phyloP scores from a whole-genome alignment of 1,140 invertebrate species.

The Leptinotarsa defecta region DNA sequence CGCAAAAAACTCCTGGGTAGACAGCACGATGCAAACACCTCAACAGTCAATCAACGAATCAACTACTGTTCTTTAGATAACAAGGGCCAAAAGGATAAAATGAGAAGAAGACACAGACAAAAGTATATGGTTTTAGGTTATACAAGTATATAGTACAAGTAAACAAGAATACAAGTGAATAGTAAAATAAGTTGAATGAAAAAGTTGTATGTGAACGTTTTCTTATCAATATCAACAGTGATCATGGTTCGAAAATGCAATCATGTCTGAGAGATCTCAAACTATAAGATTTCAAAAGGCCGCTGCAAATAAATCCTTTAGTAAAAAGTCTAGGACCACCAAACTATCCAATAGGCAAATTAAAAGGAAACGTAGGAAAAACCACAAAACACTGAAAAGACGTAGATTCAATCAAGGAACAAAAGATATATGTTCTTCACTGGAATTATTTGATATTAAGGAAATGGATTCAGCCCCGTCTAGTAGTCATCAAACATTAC shows the following conservation, averaged over 20 bases:
- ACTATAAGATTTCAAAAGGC: background rate
- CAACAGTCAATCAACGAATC: too few species aligned
- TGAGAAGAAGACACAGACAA: too few species aligned
- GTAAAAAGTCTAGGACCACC: background rate
- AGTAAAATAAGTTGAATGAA: too few species aligned
- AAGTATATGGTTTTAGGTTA: too few species aligned
- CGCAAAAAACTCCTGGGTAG: too few species aligned
- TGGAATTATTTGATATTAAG: conserved; percentile 41
- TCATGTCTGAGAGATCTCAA: background rate
- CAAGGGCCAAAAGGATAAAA: too few species aligned
- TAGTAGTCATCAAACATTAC: conserved; percentile 14
- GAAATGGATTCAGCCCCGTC: conserved; percentile 40
- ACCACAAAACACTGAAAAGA: conserved; percentile 37
- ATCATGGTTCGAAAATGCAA: background rate
- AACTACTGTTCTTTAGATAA: too few species aligned
- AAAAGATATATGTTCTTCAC: conserved; percentile 37
- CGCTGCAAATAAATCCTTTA: background rate
- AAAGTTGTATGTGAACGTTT: too few species aligned
- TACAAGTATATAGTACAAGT: too few species aligned
- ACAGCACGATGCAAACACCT: too few species aligned
- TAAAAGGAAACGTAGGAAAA: conserved; percentile 44
- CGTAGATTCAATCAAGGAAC: conserved; percentile 30
- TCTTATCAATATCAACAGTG: background rate
- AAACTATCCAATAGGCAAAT: conserved; percentile 32
- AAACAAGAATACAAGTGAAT: too few species aligned